Percentiles rank a stretch among this genome's conserved stretches.
phyloP scores from a whole-genome alignment of 2,113 vertebrate genomes.

The Fulmarus glacialis region DNA sequence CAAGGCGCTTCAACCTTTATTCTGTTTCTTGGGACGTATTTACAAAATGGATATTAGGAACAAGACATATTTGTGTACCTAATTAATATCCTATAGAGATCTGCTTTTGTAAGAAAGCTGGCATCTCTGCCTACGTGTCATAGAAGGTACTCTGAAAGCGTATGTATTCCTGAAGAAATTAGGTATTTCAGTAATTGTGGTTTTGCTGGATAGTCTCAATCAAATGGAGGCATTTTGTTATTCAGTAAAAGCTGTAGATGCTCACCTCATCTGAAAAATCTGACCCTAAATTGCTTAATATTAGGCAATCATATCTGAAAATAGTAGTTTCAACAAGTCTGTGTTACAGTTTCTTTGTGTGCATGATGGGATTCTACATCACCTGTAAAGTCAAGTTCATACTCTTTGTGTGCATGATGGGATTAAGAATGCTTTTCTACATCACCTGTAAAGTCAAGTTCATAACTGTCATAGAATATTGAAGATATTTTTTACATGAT shows the following conservation, averaged over 20 bases:
- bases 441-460: neutral
- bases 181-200: neutral
- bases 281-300: neutral
- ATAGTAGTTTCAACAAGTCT: fast-evolving
- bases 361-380: neutral
- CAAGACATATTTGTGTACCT: neutral
- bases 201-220: neutral
- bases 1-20: neutral
- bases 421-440: neutral
- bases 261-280: neutral
- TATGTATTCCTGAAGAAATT: fast-evolving
- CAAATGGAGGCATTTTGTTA: neutral
- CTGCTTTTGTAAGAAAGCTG: neutral
- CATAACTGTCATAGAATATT: neutral
- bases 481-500: neutral
- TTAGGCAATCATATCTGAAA: neutral
- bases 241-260: neutral
- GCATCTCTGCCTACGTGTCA: neutral
- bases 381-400: neutral
- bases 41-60: neutral
- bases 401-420: neutral
- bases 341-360: neutral
- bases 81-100: neutral
- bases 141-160: neutral
- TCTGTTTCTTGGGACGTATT: constrained; percentile 17